Evolutionary conservation across 2,888 invertebrate genomes (phyloP).

Genomic region (Himalopsyche kuldschensis): DNA sequence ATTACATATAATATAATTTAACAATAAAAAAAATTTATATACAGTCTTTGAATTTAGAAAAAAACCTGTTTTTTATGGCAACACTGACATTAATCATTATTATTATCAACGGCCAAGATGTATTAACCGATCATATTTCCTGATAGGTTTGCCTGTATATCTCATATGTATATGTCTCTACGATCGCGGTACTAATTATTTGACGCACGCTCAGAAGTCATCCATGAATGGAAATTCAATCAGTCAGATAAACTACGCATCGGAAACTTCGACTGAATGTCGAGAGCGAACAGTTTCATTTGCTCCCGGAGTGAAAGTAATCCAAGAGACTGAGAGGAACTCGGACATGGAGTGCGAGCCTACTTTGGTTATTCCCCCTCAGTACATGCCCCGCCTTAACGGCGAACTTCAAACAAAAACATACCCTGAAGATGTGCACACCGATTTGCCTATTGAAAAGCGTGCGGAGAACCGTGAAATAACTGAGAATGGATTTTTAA

Average conservation of each 20-base stretch:
- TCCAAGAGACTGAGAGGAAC: neutral
- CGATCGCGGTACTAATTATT: slow-evolving; percentile 42
- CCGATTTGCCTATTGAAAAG: neutral
- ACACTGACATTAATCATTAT: no score
- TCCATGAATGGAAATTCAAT: slow-evolving; percentile 41
- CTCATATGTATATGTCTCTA: slow-evolving; percentile 49
- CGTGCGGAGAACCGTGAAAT: neutral
- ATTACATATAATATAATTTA: no score
- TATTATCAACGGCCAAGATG: no score
- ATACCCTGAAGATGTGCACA: neutral
- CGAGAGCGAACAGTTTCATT: slow-evolving; percentile 46
- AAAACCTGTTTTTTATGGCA: no score
- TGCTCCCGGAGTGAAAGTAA: slow-evolving; percentile 49
- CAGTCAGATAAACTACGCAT: slow-evolving; percentile 43
- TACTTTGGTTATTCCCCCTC: slow-evolving; percentile 41
- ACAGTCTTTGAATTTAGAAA: no score
- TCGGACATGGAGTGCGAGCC: slow-evolving; percentile 31
- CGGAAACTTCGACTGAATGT: slow-evolving; percentile 38
- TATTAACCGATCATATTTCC: neutral
- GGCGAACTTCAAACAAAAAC: neutral
- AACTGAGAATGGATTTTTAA: neutral
- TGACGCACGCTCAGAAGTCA: slow-evolving; percentile 32
- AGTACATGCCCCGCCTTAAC: neutral
- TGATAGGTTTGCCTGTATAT: slow-evolving; percentile 54
- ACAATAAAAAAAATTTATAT: no score